Evolutionary conservation across 2,113 vertebrate species (phyloP), one percentile per base, ranked within the genome.

Genomic region (Parus major): DNA sequence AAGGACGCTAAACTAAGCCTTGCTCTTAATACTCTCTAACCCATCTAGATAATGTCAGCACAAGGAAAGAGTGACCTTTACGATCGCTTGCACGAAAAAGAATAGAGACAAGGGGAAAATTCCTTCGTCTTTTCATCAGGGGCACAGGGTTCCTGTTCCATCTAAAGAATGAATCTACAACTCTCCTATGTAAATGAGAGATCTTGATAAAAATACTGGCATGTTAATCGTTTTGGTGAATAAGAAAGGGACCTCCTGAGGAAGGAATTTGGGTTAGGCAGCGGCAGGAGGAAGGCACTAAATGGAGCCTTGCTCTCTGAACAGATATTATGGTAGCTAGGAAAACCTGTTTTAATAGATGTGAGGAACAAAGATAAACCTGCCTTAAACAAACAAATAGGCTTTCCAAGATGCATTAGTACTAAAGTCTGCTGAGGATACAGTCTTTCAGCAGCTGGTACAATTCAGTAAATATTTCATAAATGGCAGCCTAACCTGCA

Each of bases 1-100:
- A 93, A 91, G 86, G 80, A 95, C 0, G 13, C 80, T 86, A 88
- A 92, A 84, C 95, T 92, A 95, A 96, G 91, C 88, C 86, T 88
- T 92, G 83, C 77, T 91, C 91, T 92, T 94, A 93, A 91, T 96
- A 90, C 92, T 75, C 91, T 86, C 65, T 92, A 93, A 86, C 92
- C 56, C 69, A 91, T 68, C 44, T 47, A 93, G 91, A 94, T 92
- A 94, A 91, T 84, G 89, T 86, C 77, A 84, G 86, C 39, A 78
- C 60, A 89, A 78, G 83, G 80, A 86, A 94, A 73, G 76, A 47
- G 81, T 94, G 95, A 96, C 95, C 94, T 96, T 95, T 95, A 75
- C 0, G 9, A 86, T 84, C 0, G 16, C 72, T 78, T 84, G 81
- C 86, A 81, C 0, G 2, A 63, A 55, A 82, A 86, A 53, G 55